These are phyloP conservation scores for Callospermophilus lateralis DNA, from an alignment of 2,113 vertebrate genomes.

Conservation along the genomic window DNA sequence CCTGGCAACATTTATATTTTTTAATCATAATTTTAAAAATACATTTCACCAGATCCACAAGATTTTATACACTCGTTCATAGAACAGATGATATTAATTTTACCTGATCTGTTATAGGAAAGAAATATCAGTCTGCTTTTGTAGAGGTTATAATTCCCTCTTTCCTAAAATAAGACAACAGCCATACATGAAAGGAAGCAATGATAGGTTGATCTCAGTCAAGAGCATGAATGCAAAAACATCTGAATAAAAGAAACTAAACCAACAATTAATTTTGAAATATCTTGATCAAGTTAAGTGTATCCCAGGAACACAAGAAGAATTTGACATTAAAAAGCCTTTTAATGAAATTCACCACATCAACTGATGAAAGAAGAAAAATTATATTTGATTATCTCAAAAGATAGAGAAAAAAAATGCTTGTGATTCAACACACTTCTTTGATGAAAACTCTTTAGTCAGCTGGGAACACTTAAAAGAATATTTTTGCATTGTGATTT, in stretches of 20 bases:
- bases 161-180: constrained; percentile 8
- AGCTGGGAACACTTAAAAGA: neutral
- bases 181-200: neutral
- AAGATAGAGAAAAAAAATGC: neutral
- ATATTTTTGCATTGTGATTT: constrained; percentile 31
- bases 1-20: neutral
- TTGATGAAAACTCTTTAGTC: neutral
- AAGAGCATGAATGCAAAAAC: neutral
- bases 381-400: neutral
- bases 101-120: neutral
- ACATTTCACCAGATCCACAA: neutral
- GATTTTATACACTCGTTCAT: neutral
- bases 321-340: neutral
- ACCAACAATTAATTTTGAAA: neutral
- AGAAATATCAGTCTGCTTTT: neutral
- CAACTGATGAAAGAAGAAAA: constrained; percentile 21
- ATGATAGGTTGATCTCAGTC: neutral
- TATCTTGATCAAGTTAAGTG: neutral
- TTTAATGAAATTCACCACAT: neutral
- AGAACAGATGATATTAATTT: neutral
- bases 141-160: neutral
- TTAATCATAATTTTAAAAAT: neutral
- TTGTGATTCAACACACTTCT: neutral
- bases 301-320: neutral
- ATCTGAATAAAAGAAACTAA: neutral